Percentiles rank a stretch among this genome's conserved stretches.
phyloP scores from a whole-genome alignment of 2,113 vertebrate genomes.

The Muscicapa adusta region DNA sequence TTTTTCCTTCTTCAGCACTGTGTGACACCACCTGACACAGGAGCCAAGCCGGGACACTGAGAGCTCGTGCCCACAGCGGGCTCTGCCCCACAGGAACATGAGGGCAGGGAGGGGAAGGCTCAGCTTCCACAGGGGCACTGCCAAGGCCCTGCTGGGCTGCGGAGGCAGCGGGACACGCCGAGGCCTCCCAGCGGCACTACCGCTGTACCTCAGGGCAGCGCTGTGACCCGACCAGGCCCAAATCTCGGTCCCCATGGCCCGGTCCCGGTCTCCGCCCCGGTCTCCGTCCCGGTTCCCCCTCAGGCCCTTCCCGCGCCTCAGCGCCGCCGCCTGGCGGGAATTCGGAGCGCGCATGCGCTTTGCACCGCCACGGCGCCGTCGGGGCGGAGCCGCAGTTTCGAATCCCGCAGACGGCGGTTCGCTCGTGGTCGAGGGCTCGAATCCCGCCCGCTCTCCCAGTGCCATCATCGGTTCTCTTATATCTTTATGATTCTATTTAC shows the following conservation, averaged over 20 bases:
- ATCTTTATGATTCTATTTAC: fast-evolving
- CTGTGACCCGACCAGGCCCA: too few species aligned
- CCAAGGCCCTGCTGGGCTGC: not conserved
- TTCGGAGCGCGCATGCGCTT: not conserved
- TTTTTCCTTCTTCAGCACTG: not conserved
- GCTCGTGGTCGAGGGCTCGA: not conserved
- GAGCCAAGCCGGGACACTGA: not conserved
- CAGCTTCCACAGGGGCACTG: not conserved
- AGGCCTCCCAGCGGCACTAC: too few species aligned
- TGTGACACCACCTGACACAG: not conserved
- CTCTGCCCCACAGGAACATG: not conserved
- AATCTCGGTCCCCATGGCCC: not conserved
- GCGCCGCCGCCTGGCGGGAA: not conserved
- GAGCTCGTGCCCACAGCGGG: not conserved
- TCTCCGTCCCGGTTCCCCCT: fast-evolving
- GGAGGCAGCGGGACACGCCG: too few species aligned
- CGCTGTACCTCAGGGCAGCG: not conserved
- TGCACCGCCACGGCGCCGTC: too few species aligned
- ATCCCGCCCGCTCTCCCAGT: fast-evolving
- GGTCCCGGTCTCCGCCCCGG: too few species aligned
- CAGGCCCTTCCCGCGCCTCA: not conserved
- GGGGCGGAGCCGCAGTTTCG: not conserved
- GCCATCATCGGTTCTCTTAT: fast-evolving
- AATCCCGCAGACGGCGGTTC: not conserved
- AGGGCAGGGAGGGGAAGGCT: not conserved